These are phyloP conservation scores for Mycetomoellerius zeteki DNA, from an alignment of 1,140 invertebrate species.

Conservation along the genomic window DNA sequence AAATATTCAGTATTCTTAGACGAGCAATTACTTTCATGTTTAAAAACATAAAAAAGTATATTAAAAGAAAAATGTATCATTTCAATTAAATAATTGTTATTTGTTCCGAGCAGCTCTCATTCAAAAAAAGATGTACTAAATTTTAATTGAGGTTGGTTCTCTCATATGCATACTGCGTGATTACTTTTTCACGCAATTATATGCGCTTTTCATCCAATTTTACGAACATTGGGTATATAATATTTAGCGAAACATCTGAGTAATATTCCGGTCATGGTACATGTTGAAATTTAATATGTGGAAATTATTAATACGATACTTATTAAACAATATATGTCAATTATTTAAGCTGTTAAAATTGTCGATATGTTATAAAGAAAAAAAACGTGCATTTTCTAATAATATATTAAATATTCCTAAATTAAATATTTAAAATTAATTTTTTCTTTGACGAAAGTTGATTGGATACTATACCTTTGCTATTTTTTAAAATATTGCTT, in stretches of 20 bases:
- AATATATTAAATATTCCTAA: not conserved
- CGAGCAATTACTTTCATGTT: not conserved
- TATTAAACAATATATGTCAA: slow-evolving; percentile 30
- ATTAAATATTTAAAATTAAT: not conserved
- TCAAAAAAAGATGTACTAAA: not conserved
- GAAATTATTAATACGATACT: not conserved
- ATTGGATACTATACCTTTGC: not conserved
- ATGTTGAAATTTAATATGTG: slow-evolving; percentile 35
- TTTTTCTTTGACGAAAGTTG: not conserved
- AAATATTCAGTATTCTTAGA: not conserved
- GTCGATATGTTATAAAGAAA: not conserved
- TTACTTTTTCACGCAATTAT: slow-evolving; percentile 36
- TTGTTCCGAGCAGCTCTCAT: not conserved
- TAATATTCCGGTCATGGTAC: slow-evolving; percentile 4
- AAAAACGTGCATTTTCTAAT: not conserved
- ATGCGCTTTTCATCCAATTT: slow-evolving; percentile 6
- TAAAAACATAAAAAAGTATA: not conserved
- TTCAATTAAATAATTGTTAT: slow-evolving; percentile 9
- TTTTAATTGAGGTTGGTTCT: slow-evolving; percentile 20
- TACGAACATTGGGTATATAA: slow-evolving; percentile 17
- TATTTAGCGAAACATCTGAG: slow-evolving; percentile 21
- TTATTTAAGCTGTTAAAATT: not conserved
- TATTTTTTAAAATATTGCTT: not conserved
- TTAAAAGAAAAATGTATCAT: slow-evolving; percentile 2
- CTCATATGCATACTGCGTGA: not conserved